Evolutionary conservation across 2,797 vertebrate genomes (phyloP), one percentile per base, ranked within the genome.

Genomic region (Danio albolineatus): DNA sequence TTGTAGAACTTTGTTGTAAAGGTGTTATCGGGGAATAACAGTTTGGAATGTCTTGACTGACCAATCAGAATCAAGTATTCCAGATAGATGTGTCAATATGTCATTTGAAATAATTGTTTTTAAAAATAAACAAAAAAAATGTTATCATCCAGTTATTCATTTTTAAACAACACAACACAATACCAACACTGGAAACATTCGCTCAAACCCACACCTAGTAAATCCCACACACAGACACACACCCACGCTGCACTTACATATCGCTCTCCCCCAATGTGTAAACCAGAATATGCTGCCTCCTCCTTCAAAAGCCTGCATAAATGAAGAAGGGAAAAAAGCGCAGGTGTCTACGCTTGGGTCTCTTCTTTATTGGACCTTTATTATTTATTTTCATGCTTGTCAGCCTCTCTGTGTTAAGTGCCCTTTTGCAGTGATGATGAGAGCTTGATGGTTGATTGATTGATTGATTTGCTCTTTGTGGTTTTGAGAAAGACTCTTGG

Each of bases 381-480:
- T 57, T 78, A 65, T 73, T 77, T 53, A 39, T 66, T 46, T 53
- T 36, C 7, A 14, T 17, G 38, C 56, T 21, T 70, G 53, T 67
- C 53, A 59, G 39, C 57, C 43, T 77, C 43, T 77, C 16, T 17
- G 56, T 71, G 46, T 71, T 61, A 62, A 78, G 66, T 61, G 46
- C 57, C 38, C 14, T 28, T 67, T 69, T 39, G 19, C 17, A 62
- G 66, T 54, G 48, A 71, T 62, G 46, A 62, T 51, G 36, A 71
- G 56, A 78, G 46, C 46, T 79, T 65, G 69, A 46, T 51, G 10
- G 54, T 28, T 28, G 28, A 28, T 72, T 72, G 38, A 17, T 71
- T 72, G 46, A 79, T 79, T 79, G 39, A 79, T 79, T 79, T 79
- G 59, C 67, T 62, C 48, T 64, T 70, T 79, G 56, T 19, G 59